Base-by-base conservation (phyloP, 1,140 invertebrate species). In the Batillaria attramentaria region DNA sequence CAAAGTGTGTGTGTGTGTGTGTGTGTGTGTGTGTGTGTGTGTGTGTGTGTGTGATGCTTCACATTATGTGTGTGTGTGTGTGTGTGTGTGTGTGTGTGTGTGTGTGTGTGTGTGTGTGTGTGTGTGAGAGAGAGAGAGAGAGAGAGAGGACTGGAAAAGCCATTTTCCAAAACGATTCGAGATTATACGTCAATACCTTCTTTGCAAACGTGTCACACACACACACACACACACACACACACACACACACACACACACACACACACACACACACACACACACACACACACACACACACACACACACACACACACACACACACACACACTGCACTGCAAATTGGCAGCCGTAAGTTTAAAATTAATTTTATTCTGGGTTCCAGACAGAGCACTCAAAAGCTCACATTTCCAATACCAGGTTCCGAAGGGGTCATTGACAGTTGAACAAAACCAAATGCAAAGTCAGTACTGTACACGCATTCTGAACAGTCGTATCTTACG, bases 21-120 rank as follows among this genome's bases (percentile, higher is more conserved):
- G 57, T 24, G 57, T 60, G 57, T 60, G 57, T 60, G 57, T 60
- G 57, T 60, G 57, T 60, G 57, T 60, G 57, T 60, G 57, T 60
- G 57, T 60, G 57, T n/a, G 57, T 24, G 24, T 24, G 46, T 24
- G 46, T 24, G 46, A 50, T 13, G 10, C 10, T 24, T 10, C 46
- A 13, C 46, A 50, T 24, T 50, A 50, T 60, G 57, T 60, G 24
- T 60, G 57, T 60, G 6, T 60, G 57, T 60, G 57, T 60, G 24
- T 60, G 57, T 60, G 57, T 6, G 24, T 6, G 66, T 35, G 37
- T 69, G 66, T 42, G 35, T 24, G 35, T 35, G 66, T 37, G 62
- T 66, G 62, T 37, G 62, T 66, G 62, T 37, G 62, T 66, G 62
- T 24, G 62, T 66, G 28, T 24, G 62, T 66, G 33, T 37, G 62